These are phyloP conservation scores for Chironomus riparius DNA, from an alignment of 2,888 invertebrate species.

Conservation along the genomic window DNA sequence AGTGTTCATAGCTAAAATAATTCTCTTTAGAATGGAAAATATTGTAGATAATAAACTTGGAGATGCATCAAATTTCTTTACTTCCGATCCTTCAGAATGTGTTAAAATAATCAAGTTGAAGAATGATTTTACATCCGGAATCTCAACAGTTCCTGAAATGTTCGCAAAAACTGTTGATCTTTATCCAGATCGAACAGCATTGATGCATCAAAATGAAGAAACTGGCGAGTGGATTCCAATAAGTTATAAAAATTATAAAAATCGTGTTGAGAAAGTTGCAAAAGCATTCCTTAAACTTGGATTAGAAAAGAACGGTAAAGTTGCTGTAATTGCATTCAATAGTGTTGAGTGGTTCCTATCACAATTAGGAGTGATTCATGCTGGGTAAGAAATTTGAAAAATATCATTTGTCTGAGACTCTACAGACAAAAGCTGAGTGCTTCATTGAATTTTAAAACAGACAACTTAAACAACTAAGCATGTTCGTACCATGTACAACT, in stretches of 20 bases:
- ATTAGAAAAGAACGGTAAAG: neutral
- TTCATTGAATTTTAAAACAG: too few relatives aligned
- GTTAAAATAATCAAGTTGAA: too few relatives aligned
- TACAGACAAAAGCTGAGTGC: too few relatives aligned
- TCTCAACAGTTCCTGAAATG: constrained; percentile 60
- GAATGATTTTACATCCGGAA: too few relatives aligned
- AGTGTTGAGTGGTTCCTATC: neutral
- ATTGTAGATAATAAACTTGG: too few relatives aligned
- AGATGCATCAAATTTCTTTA: too few relatives aligned
- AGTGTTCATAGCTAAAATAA: too few relatives aligned
- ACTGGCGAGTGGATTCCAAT: constrained; percentile 27
- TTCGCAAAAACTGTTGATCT: constrained; percentile 53
- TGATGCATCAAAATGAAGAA: constrained; percentile 51
- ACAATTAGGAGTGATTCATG: neutral
- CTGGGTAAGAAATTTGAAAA: constrained; percentile 30
- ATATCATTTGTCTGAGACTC: too few relatives aligned
- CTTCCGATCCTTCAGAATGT: too few relatives aligned
- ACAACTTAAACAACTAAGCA: too few relatives aligned
- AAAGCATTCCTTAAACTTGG: neutral
- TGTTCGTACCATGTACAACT: too few relatives aligned
- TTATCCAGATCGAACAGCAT: constrained; percentile 56
- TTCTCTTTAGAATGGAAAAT: too few relatives aligned
- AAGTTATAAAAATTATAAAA: neutral
- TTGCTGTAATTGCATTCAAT: neutral
- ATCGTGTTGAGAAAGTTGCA: neutral